phyloP scores from a whole-genome alignment of 2,113 vertebrate genomes.

The Callipepla californica region DNA sequence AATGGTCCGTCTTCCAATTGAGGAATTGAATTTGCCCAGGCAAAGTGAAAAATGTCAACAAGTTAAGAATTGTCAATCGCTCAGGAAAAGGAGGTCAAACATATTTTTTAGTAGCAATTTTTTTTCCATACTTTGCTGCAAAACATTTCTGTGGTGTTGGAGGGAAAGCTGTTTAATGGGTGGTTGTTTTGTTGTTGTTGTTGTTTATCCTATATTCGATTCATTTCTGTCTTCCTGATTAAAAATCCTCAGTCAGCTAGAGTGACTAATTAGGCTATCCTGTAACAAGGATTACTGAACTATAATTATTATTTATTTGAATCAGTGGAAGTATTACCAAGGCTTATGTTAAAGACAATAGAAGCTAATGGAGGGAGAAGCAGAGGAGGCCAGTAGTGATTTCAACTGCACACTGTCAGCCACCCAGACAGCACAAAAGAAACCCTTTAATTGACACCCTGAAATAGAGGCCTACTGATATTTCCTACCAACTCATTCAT shows the following conservation, averaged over 20 bases:
- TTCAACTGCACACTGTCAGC: not conserved
- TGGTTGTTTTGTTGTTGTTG: not conserved
- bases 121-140: not conserved
- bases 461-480: not conserved
- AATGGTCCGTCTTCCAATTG: not conserved
- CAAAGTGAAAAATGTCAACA: not conserved
- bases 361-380: slow-evolving; percentile 31
- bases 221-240: slow-evolving; percentile 15
- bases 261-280: slow-evolving; percentile 24
- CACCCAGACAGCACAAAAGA: not conserved
- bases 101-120: not conserved
- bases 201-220: slow-evolving; percentile 45
- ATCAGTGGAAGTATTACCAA: slow-evolving; percentile 36
- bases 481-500: not conserved
- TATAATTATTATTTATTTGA: slow-evolving; percentile 62
- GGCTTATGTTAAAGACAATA: slow-evolving; percentile 31
- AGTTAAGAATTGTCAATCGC: not conserved
- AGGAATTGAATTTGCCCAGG: not conserved
- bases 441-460: not conserved
- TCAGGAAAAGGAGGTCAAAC: not conserved
- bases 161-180: not conserved
- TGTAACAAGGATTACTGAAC: slow-evolving; percentile 40
- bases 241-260: slow-evolving; percentile 22
- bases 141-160: not conserved
- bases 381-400: not conserved